These are phyloP conservation scores for Nasonia giraulti DNA, from an alignment of 1,140 invertebrate species.

Conservation along the genomic window DNA sequence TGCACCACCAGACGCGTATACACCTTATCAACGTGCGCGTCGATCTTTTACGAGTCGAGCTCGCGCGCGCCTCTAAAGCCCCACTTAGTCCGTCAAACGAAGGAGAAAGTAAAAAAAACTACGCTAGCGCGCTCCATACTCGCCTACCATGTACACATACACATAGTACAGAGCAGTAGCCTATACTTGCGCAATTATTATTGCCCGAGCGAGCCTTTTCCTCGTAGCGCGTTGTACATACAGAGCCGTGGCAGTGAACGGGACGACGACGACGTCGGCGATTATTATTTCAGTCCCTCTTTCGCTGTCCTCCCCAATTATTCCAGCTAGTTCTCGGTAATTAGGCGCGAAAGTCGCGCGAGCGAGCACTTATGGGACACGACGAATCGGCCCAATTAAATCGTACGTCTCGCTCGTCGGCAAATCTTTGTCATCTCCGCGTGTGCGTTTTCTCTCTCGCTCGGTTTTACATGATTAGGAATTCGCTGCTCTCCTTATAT, in stretches of 20 bases:
- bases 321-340: background rate
- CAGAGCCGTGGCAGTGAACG: background rate
- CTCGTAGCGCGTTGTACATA: background rate
- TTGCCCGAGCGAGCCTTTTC: constrained; percentile 9
- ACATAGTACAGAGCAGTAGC: too few relatives aligned
- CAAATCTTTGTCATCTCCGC: background rate
- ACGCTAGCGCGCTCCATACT: background rate
- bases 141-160: too few relatives aligned
- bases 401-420: background rate
- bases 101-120: constrained; percentile 3
- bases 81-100: background rate
- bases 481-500: background rate
- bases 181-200: constrained; percentile 2
- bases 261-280: background rate
- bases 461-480: too few relatives aligned
- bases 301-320: background rate
- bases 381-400: background rate
- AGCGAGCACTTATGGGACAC: background rate
- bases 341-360: constrained; percentile 2
- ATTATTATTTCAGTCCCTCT: background rate
- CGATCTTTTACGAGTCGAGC: background rate
- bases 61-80: background rate
- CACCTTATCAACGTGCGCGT: background rate
- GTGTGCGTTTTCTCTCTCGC: background rate
- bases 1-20: background rate